Percentiles rank a stretch among this genome's conserved stretches.
phyloP scores from a whole-genome alignment of 1,140 invertebrate genomes.

The Monochamus saltuarius region DNA sequence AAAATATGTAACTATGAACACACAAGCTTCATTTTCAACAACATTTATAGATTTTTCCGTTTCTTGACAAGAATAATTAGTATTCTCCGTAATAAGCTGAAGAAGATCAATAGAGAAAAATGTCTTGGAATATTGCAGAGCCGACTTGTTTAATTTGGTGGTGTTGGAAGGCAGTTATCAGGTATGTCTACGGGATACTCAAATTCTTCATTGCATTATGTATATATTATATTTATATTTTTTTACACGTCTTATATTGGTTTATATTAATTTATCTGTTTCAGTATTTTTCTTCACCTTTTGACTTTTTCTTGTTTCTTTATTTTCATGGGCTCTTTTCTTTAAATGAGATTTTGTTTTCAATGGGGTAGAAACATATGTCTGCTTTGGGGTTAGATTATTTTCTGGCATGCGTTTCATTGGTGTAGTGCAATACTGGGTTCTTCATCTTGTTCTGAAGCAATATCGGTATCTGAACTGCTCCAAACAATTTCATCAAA shows the following conservation, averaged over 20 bases:
- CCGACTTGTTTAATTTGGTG: neutral
- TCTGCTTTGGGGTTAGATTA: neutral
- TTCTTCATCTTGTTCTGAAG: constrained; percentile 16
- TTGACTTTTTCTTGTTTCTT: constrained; percentile 10
- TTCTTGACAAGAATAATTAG: constrained; percentile 19
- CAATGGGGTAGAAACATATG: constrained; percentile 2
- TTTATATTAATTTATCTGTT: constrained; percentile 7
- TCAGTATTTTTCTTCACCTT: constrained; percentile 8
- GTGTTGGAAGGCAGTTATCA: constrained; percentile 10
- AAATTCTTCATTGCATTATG: constrained; percentile 15
- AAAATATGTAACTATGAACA: constrained; percentile 14
- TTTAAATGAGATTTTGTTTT: neutral
- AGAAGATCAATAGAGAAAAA: constrained; percentile 1
- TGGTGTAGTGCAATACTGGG: constrained; percentile 8
- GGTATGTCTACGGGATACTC: constrained; percentile 11
- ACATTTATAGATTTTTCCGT: constrained; percentile 19
- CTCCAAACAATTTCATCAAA: too few relatives aligned
- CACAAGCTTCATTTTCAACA: constrained; percentile 11
- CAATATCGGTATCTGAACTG: constrained; percentile 19
- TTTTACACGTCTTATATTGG: constrained; percentile 4
- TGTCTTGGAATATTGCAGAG: neutral
- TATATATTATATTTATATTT: constrained; percentile 18
- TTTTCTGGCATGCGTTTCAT: neutral
- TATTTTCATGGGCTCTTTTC: constrained; percentile 9
- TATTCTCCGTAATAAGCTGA: constrained; percentile 3